Conservation (phyloP, 2,888 invertebrate species). For the Cheilosia scutellata region DNA sequence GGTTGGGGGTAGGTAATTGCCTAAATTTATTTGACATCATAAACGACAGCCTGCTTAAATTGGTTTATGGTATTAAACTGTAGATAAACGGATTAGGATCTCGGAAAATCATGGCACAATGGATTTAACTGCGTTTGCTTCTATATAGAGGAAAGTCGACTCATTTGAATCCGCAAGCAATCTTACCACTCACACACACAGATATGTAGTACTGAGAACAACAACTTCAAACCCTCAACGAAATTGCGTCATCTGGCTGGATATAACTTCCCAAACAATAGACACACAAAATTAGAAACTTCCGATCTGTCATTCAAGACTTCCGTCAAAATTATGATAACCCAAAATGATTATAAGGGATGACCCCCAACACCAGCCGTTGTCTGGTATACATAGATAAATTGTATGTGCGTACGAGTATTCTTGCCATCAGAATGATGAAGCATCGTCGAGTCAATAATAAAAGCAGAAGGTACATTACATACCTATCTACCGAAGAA, state of each 20-base stretch:
- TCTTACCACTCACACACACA: too few relatives aligned
- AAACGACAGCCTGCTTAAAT: constrained; percentile 8
- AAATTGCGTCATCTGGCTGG: constrained; percentile 45
- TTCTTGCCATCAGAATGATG: constrained; percentile 63
- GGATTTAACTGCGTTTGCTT: neutral
- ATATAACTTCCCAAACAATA: constrained; percentile 50
- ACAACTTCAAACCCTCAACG: neutral
- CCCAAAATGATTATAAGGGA: constrained; percentile 65
- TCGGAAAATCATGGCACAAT: neutral
- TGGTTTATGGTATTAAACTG: constrained; percentile 8
- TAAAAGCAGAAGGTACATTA: constrained; percentile 5
- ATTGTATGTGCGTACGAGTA: constrained; percentile 20
- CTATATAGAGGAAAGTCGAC: neutral
- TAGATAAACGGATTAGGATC: neutral
- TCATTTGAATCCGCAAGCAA: too few relatives aligned
- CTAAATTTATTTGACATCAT: constrained; percentile 17
- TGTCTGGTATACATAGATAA: constrained; percentile 2
- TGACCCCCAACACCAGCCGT: constrained; percentile 51
- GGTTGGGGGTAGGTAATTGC: constrained; percentile 8
- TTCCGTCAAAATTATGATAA: constrained; percentile 70
- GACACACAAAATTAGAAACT: constrained; percentile 63
- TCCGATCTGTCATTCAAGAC: constrained; percentile 73
- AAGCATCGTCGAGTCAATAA: constrained; percentile 66
- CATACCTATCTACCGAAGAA: neutral
- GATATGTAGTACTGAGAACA: neutral